Evolutionary conservation across 2,888 invertebrate species (phyloP), one percentile per base, ranked within the genome.

Genomic region (Cotesia congregata): DNA sequence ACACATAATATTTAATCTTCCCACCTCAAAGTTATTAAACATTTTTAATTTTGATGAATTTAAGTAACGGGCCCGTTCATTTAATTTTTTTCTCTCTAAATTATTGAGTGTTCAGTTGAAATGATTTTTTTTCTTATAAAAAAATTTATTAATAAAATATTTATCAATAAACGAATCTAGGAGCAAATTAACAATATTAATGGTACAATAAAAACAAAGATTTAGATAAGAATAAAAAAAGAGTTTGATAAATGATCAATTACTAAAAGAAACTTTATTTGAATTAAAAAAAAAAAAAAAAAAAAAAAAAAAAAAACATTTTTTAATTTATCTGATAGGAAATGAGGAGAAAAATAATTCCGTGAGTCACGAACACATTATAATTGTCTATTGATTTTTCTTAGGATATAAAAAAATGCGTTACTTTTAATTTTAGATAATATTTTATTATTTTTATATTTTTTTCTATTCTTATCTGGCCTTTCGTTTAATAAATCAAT

Each of bases 351-450:
- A 72, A 72, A 65, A 62, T 72, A 64, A 61, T 72, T 64, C 41
- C 72, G 72, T 72, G 65, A 72, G 62, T 72, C 72, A 64, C 64
- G 72, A 72, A 65, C 64, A 72, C 62, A 65, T 65, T 72, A 50
- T 72, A 72, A 72, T 72, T 72, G 65, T 62, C 40, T 64, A 72
- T 72, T 72, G 72, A 72, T 72, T 72, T 72, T 64, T 72, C 30
- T 6, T 39, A 65, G 12, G 20, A 72, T 4, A 50, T 72, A 64
- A 41, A 64, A 64, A 64, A 65, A 20, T 64, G 41, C 40, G 17
- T 72, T 72, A 50, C 50, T 50, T 50, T 50, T 50, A 12, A 50
- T 50, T 30, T 30, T 30, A 30, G 30, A 30, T 30, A 30, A 7
- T 12, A 50, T 50, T 50, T 50, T 50, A 30, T 3, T 30, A 30